Percentiles rank a stretch among this genome's conserved stretches.
Evolutionary conservation across 2,113 vertebrate genomes (phyloP).

Genomic region (Paradisaea rubra): DNA sequence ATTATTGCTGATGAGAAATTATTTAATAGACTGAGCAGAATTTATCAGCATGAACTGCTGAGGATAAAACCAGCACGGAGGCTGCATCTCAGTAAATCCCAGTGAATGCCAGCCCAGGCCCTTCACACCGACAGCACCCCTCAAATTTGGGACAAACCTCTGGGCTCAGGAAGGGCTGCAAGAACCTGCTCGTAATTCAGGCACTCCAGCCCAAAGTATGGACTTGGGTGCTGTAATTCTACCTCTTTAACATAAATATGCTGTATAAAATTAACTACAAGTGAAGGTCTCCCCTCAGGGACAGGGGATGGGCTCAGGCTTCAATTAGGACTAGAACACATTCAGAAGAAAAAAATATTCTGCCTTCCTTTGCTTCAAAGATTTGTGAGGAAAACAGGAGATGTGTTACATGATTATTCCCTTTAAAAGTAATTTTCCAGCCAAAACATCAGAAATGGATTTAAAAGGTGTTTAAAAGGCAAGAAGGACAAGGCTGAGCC

Average conservation of each 20-base stretch:
- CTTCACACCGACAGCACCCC: rapidly evolving
- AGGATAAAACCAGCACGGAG: not conserved
- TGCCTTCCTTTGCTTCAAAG: not conserved
- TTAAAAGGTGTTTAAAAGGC: not conserved
- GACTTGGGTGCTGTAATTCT: not conserved
- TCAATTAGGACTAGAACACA: rapidly evolving
- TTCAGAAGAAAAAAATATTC: not conserved
- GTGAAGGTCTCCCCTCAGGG: not conserved
- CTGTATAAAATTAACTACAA: not conserved
- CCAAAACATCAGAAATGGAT: not conserved
- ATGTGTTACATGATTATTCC: not conserved
- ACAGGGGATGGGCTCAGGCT: not conserved
- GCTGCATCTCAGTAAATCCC: not conserved
- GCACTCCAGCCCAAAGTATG: not conserved
- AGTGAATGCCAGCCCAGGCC: not conserved
- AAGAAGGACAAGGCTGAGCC: not conserved
- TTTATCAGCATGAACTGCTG: not conserved
- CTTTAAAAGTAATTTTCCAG: not conserved
- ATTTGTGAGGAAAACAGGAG: not conserved
- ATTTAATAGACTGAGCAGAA: not conserved
- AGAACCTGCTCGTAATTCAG: not conserved
- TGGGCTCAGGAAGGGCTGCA: not conserved
- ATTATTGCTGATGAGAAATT: not conserved
- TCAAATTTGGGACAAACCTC: not conserved
- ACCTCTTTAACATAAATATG: not conserved